Percentiles rank a stretch among this genome's conserved stretches.
Evolutionary conservation across 2,113 vertebrate species (phyloP).

Genomic region (Xiphophorus maculatus): DNA sequence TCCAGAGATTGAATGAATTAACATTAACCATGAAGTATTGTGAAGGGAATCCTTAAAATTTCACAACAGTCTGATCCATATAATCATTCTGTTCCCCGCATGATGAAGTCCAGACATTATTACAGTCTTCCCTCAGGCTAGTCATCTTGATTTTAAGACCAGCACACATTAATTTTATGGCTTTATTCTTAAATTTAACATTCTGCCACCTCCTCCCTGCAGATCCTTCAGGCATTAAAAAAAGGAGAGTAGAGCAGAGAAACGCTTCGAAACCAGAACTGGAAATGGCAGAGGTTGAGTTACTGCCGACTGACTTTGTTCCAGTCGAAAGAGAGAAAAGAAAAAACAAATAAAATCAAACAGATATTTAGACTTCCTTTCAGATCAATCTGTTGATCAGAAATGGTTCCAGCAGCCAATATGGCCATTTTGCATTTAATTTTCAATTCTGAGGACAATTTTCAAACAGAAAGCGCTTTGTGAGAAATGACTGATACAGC

Average conservation of each 20-base stretch:
- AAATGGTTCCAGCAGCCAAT: constrained; percentile 3
- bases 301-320: constrained; percentile 31
- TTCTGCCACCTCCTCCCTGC: constrained; percentile 18
- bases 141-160: constrained; percentile 55
- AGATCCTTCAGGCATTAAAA: constrained; percentile 30
- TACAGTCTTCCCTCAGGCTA: constrained; percentile 35
- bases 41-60: constrained; percentile 7
- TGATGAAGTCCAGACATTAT: constrained; percentile 36
- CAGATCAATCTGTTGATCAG: too few species aligned
- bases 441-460: background rate
- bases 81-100: background rate
- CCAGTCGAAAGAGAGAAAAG: constrained; percentile 9
- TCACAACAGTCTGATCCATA: background rate
- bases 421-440: background rate
- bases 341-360: background rate
- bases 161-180: constrained; percentile 56
- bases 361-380: background rate
- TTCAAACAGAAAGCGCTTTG: background rate
- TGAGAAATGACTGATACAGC: background rate
- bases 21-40: background rate
- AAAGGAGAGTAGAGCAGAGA: constrained; percentile 8
- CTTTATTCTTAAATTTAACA: constrained; percentile 55
- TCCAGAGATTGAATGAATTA: background rate
- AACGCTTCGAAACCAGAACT: constrained; percentile 27
- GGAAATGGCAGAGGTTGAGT: background rate